Base-by-base conservation (phyloP, 2,113 vertebrate genomes). In the Haemorhous mexicanus region DNA sequence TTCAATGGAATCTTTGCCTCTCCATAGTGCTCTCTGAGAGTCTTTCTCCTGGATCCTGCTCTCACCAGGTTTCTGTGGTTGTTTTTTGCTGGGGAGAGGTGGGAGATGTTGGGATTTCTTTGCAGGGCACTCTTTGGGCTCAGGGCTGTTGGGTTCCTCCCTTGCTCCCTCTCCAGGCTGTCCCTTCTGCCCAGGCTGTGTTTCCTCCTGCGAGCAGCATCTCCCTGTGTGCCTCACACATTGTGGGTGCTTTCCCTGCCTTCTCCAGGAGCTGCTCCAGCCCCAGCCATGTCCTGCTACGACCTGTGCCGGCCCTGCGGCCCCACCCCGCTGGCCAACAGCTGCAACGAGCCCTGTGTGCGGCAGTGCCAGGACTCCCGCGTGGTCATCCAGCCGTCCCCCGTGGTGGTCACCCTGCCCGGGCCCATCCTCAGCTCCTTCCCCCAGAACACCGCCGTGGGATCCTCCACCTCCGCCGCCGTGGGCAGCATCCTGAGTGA, bases 371-470 rank as follows among this genome's bases (percentile, higher is more conserved):
- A 94, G 67, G 96, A 94, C 37, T 96, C 95, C 0, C 7, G 17
- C 16, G 52, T 53, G 28, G 28, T 53, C 1, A 52, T 96, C 22
- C 32, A 92, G 1, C 93, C 95, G 0, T 3, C 93, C 0, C 95
- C 95, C 0, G 94, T 96, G 55, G 90, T 94, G 61, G 95, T 94
- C 35, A 96, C 95, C 6, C 90, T 96, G 49, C 95, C 94, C 0
- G 95, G 95, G 0, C 94, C 95, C 10, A 96, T 95, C 84, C 96
- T 96, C 50, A 96, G 95, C 87, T 95, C 94, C 84, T 96, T 94
- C 74, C 94, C 93, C 0, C 95, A 95, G 94, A 96, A 87, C 55
- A 92, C 90, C 1, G 0, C 87, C 0, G 89, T 94, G 53, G 94
- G 94, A 6, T 95, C 94, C 35, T 5, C 69, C 3, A 16, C 74